Percentiles rank a stretch among this genome's conserved stretches.
These are phyloP conservation scores for Isichthys henryi DNA, from an alignment of 2,113 vertebrate genomes.

Conservation along the genomic window DNA sequence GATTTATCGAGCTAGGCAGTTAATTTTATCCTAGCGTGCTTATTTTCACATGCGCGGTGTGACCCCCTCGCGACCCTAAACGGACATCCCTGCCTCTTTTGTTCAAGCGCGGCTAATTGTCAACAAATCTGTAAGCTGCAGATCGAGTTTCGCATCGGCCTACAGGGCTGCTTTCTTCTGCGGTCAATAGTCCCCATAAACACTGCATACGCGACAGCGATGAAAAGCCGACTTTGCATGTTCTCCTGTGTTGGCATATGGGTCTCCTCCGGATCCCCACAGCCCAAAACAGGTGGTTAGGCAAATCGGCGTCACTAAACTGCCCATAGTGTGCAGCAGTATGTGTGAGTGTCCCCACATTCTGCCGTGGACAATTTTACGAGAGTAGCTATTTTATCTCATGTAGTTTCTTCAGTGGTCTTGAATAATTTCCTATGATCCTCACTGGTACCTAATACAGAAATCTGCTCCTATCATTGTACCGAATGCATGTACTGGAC, in stretches of 20 bases:
- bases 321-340: neutral
- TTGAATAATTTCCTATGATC: neutral
- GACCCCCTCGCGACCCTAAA: neutral
- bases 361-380: neutral
- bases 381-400: neutral
- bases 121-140: neutral
- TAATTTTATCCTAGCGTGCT: neutral
- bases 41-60: neutral
- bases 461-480: neutral
- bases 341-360: neutral
- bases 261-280: neutral
- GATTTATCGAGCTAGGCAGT: neutral
- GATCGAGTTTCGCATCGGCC: neutral
- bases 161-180: neutral
- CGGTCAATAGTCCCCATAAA: neutral
- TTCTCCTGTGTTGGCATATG: neutral
- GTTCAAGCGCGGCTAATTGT: neutral
- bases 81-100: neutral
- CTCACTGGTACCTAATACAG: neutral
- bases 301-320: neutral
- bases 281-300: neutral
- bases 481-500: neutral
- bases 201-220: neutral
- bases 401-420: neutral
- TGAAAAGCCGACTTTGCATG: neutral